Conservation (phyloP, 2,113 vertebrate genomes). For the Campylorhamphus procurvoides region DNA sequence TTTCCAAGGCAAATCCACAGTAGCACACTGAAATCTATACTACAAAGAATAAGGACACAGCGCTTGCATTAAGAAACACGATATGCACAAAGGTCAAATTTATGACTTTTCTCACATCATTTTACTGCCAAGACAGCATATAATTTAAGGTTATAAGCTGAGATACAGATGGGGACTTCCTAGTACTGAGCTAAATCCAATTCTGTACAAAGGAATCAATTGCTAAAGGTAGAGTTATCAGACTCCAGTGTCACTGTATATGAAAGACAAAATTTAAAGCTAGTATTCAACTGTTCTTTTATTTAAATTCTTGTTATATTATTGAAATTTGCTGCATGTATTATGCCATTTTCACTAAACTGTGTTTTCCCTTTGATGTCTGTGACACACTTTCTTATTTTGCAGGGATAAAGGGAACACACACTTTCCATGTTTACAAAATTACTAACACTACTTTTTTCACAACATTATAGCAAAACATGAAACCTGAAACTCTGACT, state of each 20-base stretch:
- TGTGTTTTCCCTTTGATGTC: neutral
- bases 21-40: neutral
- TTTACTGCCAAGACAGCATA: conserved; percentile 38
- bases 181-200: neutral
- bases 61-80: neutral
- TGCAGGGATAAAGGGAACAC: neutral
- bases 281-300: neutral
- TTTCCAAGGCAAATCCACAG: neutral
- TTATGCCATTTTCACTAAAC: neutral
- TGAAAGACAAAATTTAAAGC: neutral
- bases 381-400: neutral
- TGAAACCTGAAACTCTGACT: neutral
- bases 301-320: neutral
- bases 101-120: conserved; percentile 30
- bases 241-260: neutral
- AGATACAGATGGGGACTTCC: conserved; percentile 23
- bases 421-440: neutral
- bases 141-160: neutral
- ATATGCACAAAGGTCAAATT: conserved; percentile 25
- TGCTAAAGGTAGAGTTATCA: neutral
- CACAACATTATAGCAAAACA: neutral
- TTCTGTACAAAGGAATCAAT: neutral
- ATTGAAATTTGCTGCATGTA: neutral
- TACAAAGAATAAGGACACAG: neutral
- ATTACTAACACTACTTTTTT: neutral